phyloP scores from a whole-genome alignment of 1,140 invertebrate genomes.

The Zaprionus tsacasi region DNA sequence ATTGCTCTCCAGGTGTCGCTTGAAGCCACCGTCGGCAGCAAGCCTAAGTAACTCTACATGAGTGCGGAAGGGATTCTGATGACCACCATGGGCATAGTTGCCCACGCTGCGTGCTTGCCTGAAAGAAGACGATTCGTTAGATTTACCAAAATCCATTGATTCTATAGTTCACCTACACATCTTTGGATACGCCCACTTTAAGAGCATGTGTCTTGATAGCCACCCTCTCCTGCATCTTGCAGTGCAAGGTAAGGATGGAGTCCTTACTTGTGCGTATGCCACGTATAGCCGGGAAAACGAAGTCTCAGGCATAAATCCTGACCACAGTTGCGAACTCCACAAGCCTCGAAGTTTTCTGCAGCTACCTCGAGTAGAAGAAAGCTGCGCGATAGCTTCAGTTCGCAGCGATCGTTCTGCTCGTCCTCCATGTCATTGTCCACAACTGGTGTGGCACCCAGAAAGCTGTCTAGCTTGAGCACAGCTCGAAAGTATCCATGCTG shows the following conservation, averaged over 20 bases:
- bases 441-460: slow-evolving; percentile 63
- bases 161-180: slow-evolving; percentile 67
- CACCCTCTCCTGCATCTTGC: slow-evolving; percentile 86
- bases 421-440: slow-evolving; percentile 69
- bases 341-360: slow-evolving; percentile 71
- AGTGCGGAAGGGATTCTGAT: slow-evolving; percentile 86
- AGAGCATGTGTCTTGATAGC: slow-evolving; percentile 86
- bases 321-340: slow-evolving; percentile 83
- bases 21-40: slow-evolving; percentile 85
- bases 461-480: slow-evolving; percentile 73
- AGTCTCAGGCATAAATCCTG: slow-evolving; percentile 86
- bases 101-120: slow-evolving; percentile 83
- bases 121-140: background rate
- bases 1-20: slow-evolving; percentile 85
- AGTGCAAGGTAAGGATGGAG: slow-evolving; percentile 87
- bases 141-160: background rate
- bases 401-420: slow-evolving; percentile 60
- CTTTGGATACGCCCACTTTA: slow-evolving; percentile 84
- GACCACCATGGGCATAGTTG: slow-evolving; percentile 86
- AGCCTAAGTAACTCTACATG: slow-evolving; percentile 86
- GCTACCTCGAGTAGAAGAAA: slow-evolving; percentile 69
- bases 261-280: slow-evolving; percentile 88
- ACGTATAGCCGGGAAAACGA: slow-evolving; percentile 87
- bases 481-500: slow-evolving; percentile 70
- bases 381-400: slow-evolving; percentile 64